These are phyloP conservation scores for Patella vulgata DNA, from an alignment of 1,140 invertebrate species.

Conservation along the genomic window DNA sequence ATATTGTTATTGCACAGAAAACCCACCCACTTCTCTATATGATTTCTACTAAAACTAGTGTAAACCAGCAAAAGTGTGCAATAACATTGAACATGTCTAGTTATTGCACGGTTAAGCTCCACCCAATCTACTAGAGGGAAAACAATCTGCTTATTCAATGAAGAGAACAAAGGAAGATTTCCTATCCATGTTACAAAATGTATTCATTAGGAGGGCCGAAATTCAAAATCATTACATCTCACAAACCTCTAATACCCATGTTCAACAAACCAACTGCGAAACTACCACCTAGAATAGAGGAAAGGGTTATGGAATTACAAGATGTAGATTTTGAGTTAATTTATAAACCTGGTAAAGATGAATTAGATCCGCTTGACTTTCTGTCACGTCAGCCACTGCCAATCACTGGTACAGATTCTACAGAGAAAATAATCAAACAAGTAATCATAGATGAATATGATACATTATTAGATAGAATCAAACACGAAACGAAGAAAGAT, in stretches of 20 bases:
- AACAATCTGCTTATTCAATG: no score
- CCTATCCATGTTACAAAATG: constrained; percentile 16
- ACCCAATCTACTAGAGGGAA: no score
- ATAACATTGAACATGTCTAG: no score
- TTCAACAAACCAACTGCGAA: no score
- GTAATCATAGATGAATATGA: not conserved
- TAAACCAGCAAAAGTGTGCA: no score
- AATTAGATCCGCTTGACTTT: constrained; percentile 36
- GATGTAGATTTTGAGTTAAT: constrained; percentile 25
- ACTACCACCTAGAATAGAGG: not conserved
- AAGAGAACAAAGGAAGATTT: no score
- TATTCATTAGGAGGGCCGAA: constrained; percentile 34
- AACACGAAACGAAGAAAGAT: no score
- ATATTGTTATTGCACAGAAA: no score
- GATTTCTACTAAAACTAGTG: no score
- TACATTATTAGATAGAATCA: constrained; percentile 3
- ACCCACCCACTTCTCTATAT: no score
- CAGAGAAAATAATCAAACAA: constrained; percentile 11
- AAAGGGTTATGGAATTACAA: constrained; percentile 26
- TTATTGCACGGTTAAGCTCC: no score
- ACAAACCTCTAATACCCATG: no score
- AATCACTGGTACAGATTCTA: constrained; percentile 7
- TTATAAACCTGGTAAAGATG: constrained; percentile 27
- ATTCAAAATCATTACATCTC: constrained; percentile 32
- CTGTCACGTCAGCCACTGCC: constrained; percentile 32